Percentiles rank a stretch among this genome's conserved stretches.
Evolutionary conservation across 2,888 invertebrate genomes (phyloP).

Genomic region (Synanthedon vespiformis): DNA sequence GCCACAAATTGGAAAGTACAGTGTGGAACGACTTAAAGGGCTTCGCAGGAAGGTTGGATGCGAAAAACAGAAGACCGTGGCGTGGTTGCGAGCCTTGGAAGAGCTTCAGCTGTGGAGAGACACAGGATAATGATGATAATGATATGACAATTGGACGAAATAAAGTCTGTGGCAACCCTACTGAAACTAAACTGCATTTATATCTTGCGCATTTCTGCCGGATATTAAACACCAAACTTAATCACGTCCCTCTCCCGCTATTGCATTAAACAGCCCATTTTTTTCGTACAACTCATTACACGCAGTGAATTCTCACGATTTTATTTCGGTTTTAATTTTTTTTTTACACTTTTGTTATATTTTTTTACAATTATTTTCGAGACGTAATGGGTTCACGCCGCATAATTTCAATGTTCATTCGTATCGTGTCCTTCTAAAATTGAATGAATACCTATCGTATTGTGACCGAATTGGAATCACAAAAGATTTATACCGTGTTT

Average conservation of each 20-base stretch:
- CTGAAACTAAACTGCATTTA: conserved; percentile 41
- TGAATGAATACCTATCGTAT: conserved; percentile 30
- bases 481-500: conserved; percentile 39
- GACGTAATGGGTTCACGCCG: conserved; percentile 65
- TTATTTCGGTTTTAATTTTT: conserved; percentile 41
- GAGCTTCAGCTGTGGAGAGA: no score
- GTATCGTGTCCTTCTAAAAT: conserved; percentile 34
- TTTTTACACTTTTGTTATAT: conserved; percentile 31
- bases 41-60: no score
- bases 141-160: no score
- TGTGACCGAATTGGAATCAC: conserved; percentile 19
- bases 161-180: conserved; percentile 22
- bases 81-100: no score
- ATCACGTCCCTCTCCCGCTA: conserved; percentile 48
- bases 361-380: conserved; percentile 49
- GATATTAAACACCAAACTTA: conserved; percentile 61
- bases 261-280: conserved; percentile 40
- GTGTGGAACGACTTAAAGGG: no score
- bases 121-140: no score
- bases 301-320: conserved; percentile 57
- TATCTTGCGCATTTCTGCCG: conserved; percentile 56
- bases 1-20: no score
- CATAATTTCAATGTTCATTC: conserved; percentile 44
- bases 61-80: no score
- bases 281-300: conserved; percentile 57